Percentiles rank a stretch among this genome's conserved stretches.
These are phyloP conservation scores for Colossoma macropomum DNA, from an alignment of 2,113 vertebrate species.

Conservation along the genomic window DNA sequence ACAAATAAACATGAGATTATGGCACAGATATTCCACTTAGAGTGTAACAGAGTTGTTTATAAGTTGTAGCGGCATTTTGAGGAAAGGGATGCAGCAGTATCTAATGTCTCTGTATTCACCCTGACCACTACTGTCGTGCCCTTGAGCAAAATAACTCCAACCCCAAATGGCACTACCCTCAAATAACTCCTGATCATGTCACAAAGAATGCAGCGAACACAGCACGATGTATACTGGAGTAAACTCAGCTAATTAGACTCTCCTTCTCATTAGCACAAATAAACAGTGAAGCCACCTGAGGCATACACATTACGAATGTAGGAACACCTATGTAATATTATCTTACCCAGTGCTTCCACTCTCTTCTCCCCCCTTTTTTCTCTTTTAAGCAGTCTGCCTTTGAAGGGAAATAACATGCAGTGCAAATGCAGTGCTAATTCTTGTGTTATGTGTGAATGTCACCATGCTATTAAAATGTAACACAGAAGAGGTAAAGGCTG, in stretches of 20 bases:
- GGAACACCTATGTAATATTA: neutral
- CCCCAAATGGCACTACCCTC: neutral
- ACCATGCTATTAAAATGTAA: constrained; percentile 19
- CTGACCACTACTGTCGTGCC: neutral
- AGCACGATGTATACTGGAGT: neutral
- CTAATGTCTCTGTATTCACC: neutral
- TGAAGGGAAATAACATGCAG: constrained; percentile 12
- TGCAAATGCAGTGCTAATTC: constrained; percentile 2
- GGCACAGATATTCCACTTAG: neutral
- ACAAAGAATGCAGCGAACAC: neutral
- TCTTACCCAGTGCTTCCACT: neutral
- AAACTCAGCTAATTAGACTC: constrained; percentile 1
- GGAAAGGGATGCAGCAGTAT: neutral
- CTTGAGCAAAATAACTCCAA: neutral
- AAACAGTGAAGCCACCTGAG: constrained; percentile 20
- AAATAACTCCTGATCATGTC: neutral
- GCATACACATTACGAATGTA: neutral
- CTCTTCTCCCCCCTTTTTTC: neutral
- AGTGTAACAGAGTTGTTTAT: neutral
- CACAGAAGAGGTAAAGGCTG: neutral
- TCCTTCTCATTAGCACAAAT: constrained; percentile 30
- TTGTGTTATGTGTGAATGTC: constrained; percentile 21
- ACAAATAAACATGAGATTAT: neutral
- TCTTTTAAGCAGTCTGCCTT: neutral
- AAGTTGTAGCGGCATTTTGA: neutral